Conservation (phyloP, 2,113 vertebrate genomes). For the Psilopogon haemacephalus region DNA sequence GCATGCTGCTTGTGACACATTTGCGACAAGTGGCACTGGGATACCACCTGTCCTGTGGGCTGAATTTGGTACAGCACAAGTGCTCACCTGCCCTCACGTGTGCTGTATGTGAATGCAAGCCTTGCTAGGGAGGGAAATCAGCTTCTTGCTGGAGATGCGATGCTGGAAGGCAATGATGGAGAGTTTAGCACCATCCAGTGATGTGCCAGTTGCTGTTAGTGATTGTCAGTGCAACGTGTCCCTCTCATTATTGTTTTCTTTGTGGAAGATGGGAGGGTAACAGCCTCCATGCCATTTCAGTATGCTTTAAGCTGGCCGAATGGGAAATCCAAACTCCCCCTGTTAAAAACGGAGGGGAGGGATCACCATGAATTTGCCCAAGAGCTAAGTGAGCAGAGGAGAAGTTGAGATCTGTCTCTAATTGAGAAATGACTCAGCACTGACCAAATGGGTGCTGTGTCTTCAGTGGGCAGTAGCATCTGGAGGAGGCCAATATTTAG, state of each 20-base stretch:
- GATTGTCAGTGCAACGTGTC: background rate
- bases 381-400: background rate
- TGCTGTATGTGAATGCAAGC: accelerated
- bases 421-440: background rate
- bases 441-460: background rate
- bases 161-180: background rate
- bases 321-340: background rate
- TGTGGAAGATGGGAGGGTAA: background rate
- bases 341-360: background rate
- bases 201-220: background rate
- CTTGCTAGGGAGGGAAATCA: background rate
- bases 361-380: background rate
- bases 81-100: accelerated
- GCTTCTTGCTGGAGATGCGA: background rate
- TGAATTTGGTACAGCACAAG: accelerated
- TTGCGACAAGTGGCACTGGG: background rate
- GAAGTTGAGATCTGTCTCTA: background rate
- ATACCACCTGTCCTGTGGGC: background rate
- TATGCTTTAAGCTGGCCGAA: background rate
- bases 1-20: background rate
- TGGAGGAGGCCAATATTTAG: slow-evolving; percentile 63
- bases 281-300: background rate
- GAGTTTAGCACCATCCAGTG: background rate
- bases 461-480: background rate
- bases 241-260: background rate